Percentiles rank a stretch among this genome's conserved stretches.
Conservation (phyloP, 2,888 invertebrate genomes). For the Coronaproctus castanopsis region DNA sequence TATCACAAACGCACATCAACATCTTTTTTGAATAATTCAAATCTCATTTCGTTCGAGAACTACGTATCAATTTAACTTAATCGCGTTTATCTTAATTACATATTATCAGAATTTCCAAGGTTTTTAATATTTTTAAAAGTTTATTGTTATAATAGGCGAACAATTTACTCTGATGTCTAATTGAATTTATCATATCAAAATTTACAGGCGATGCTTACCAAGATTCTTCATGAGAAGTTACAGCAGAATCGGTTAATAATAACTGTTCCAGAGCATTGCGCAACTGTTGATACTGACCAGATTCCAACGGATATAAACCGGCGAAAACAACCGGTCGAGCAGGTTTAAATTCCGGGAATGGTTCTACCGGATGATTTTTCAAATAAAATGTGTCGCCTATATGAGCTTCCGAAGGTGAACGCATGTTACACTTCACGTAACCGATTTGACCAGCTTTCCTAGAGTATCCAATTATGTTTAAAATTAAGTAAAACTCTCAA, state of each 20-base stretch:
- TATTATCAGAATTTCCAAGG: too few relatives aligned
- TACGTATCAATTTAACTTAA: too few relatives aligned
- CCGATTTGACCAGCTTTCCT: conserved; percentile 83
- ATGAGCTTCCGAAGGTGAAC: conserved; percentile 44
- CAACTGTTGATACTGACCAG: conserved; percentile 54
- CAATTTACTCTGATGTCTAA: too few relatives aligned
- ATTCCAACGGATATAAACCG: conserved; percentile 77
- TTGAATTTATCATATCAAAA: too few relatives aligned
- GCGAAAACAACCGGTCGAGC: conserved; percentile 68
- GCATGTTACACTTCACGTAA: conserved; percentile 62
- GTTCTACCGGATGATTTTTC: conserved; percentile 33
- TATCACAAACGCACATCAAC: too few relatives aligned
- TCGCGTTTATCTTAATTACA: too few relatives aligned
- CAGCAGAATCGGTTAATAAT: conserved; percentile 83
- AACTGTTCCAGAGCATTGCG: conserved; percentile 73
- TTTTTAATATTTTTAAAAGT: too few relatives aligned
- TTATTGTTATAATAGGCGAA: too few relatives aligned
- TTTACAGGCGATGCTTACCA: too few relatives aligned
- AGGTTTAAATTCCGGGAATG: conserved; percentile 41
- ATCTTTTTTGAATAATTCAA: too few relatives aligned
- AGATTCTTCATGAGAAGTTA: conserved; percentile 56
- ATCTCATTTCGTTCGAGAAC: too few relatives aligned
- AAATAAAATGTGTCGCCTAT: conserved; percentile 57
- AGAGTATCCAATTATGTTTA: conserved; percentile 17
- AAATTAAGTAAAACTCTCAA: conserved; percentile 6